Base-by-base conservation (phyloP, 1,140 invertebrate genomes). In the Diorhabda carinulata region DNA sequence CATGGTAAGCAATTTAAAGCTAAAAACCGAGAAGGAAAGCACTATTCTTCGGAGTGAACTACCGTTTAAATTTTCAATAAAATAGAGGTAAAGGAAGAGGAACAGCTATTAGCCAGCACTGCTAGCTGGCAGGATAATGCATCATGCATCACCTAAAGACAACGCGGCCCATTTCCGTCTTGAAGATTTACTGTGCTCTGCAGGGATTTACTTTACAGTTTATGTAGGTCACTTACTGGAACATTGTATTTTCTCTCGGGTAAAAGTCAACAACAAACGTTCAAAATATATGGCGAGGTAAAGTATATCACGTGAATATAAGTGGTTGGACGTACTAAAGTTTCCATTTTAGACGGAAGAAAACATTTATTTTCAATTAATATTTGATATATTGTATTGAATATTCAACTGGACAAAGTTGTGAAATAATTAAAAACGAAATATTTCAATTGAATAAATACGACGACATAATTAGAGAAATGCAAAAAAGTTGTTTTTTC, bases 31-130 rank as follows among this genome's bases (percentile, higher is more conserved):
- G 6, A n/a, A 52, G 47, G 47, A 52, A 8, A 52, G 47, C 3
- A 52, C 47, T 6, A 2, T 10, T 25, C 58, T 60, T 60, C 8
- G 41, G 25, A 60, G 8, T 60, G 25, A 60, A 10, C 58, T 44
- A 64, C 61, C 61, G 41, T 64, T 63, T 64, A 47, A 44, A 64
- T 45, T 64, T 64, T 64, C 63, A 64, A 64, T 64, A 57, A 57
- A 57, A 64, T 10, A 44, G 6, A 43, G 61, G 61, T 10, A 62
- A 62, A 43, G 47, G 47, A 52, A 52, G 47, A 52, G 47, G 6
- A 52, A 8, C n/a, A 52, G 47, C 6, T 52, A n/a, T 2, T 52
- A 52, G 47, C 47, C 47, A 52, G 47, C 47, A 52, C 47, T 7
- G 43, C 5, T 40, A 64, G 63, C 25, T 40, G 45, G n/a, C 44